Percentiles rank a stretch among this genome's conserved stretches.
phyloP scores from a whole-genome alignment of 2,888 invertebrate genomes.

The Scaptomyza cyrtandrae region DNA sequence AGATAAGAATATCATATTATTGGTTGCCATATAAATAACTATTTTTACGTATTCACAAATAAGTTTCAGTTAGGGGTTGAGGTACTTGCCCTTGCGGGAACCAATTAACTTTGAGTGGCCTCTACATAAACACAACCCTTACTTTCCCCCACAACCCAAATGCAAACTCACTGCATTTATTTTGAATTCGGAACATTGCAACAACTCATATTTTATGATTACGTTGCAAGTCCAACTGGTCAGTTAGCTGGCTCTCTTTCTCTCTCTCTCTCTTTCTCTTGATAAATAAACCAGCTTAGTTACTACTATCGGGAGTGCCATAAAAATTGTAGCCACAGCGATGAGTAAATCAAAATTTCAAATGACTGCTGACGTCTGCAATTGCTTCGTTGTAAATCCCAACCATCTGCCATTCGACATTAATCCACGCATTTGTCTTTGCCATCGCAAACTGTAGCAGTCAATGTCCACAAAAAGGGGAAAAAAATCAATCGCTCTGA shows the following conservation, averaged over 20 bases:
- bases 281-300: constrained; percentile 44
- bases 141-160: neutral
- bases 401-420: constrained; percentile 42
- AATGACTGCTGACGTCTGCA: constrained; percentile 51
- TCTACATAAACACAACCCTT: neutral
- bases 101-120: constrained; percentile 3
- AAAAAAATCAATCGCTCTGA: constrained; percentile 61
- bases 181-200: constrained; percentile 26
- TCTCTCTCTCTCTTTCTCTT: constrained; percentile 6
- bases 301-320: neutral
- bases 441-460: constrained; percentile 20
- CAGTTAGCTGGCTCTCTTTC: constrained; percentile 5
- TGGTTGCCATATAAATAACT: neutral
- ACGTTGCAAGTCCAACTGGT: neutral
- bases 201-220: constrained; percentile 34
- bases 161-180: constrained; percentile 30
- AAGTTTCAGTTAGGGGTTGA: neutral
- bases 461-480: constrained; percentile 6
- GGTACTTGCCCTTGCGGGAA: neutral
- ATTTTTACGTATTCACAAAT: neutral
- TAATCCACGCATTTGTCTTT: constrained; percentile 60
- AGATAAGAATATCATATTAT: neutral
- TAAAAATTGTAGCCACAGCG: constrained; percentile 8
- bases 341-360: constrained; percentile 46
- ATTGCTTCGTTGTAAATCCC: constrained; percentile 24